Evolutionary conservation across 2,888 invertebrate genomes (phyloP), one percentile per base, ranked within the genome.

Genomic region (Amphipyra berbera): DNA sequence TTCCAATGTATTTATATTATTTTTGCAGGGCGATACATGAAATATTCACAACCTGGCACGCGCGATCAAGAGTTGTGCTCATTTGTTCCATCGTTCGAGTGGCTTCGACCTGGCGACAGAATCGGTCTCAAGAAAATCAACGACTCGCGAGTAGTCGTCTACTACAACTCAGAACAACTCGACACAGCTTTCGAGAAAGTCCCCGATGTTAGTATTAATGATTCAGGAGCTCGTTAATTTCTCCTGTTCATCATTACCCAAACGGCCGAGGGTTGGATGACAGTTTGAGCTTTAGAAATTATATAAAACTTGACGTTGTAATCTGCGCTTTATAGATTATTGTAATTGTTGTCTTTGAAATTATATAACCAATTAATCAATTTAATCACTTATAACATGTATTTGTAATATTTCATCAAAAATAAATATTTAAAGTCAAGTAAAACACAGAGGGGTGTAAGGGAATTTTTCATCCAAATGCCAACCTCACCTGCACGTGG

Each of bases 81-180:
- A 0, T 88, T 91, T 9, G 86, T 94, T 68, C 95, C 96, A 0
- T 96, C 95, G 0, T 95, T 98, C 73, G 97, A 98, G 75, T 98
- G 98, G 97, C 91, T 99, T 12, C 96, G 97, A 30, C 96, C 96
- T 0, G 97, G 97, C 0, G 98, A 98, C 88, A 95, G 97, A 55
- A 95, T 97, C 37, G 97, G 98, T 0, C 89, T 98, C 21, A 97
- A 97, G 84, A 95, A 96, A 74, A 96, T 97, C 0, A 94, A 95
- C 27, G 97, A 97, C 68, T 96, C 96, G 8, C 95, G 96, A 15
- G 94, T 98, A 6, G 96, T 97, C 68, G 96, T 98, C 73, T 96
- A 97, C 78, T 95, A 98, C 59, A 98, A 98, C 88, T 97, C 97
- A 0, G 97, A 98, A 88, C 97, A 97, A 76, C 95, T 98, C 82